Evolutionary conservation across 2,888 invertebrate species (phyloP).

Genomic region (Xylota sylvarum): DNA sequence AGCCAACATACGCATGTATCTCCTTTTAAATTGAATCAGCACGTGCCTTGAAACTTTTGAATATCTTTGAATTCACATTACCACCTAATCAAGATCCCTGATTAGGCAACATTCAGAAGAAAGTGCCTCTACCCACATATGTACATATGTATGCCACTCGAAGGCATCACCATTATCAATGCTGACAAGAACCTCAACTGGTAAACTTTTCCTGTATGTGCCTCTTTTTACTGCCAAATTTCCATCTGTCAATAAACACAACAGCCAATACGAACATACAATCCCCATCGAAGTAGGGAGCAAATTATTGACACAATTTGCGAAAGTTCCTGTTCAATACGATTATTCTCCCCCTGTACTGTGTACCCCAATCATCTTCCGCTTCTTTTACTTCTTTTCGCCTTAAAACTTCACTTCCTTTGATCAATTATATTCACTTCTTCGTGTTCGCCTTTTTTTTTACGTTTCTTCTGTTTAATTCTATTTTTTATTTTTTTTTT

Average conservation of each 20-base stretch:
- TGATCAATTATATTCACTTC: constrained; percentile 73
- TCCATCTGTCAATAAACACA: constrained; percentile 44
- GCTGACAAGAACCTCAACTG: neutral
- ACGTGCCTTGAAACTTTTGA: constrained; percentile 10
- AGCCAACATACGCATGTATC: neutral
- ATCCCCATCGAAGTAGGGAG: constrained; percentile 1
- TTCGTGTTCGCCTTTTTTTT: neutral
- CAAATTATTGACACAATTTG: constrained; percentile 64
- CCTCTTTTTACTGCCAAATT: neutral
- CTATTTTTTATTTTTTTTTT: constrained; percentile 11
- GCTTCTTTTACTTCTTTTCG: constrained; percentile 35
- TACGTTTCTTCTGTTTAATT: constrained; percentile 22
- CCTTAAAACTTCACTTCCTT: constrained; percentile 74
- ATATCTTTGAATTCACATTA: neutral
- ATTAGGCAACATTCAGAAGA: constrained; percentile 16
- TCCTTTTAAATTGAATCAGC: constrained; percentile 17
- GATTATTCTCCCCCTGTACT: constrained; percentile 32
- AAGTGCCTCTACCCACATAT: neutral
- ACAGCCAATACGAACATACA: neutral
- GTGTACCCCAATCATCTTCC: constrained; percentile 53
- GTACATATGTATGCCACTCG: constrained; percentile 1
- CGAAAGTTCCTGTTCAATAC: constrained; percentile 66
- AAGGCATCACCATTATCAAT: neutral
- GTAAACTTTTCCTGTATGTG: neutral
- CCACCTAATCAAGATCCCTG: constrained; percentile 29